These are phyloP conservation scores for Carabus problematicus DNA, from an alignment of 2,888 invertebrate species.

Conservation along the genomic window DNA sequence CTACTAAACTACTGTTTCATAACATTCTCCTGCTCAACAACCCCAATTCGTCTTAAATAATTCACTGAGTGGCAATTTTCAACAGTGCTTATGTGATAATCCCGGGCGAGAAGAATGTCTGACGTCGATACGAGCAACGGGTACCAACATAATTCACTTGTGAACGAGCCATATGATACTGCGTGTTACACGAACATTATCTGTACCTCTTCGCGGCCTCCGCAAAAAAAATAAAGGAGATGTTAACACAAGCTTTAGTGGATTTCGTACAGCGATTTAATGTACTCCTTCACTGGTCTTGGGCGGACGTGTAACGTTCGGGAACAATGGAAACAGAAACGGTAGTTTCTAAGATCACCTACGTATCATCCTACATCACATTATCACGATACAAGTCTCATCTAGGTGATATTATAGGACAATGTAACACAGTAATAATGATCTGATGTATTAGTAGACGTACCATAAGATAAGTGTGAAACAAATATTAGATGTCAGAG, in stretches of 20 bases:
- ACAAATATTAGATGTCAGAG: too few relatives aligned
- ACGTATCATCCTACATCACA: neutral
- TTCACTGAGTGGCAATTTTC: conserved; percentile 6
- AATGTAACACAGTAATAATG: too few relatives aligned
- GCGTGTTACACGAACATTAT: conserved; percentile 31
- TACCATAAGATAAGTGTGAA: too few relatives aligned
- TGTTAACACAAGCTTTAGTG: conserved; percentile 37
- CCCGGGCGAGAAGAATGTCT: conserved; percentile 5
- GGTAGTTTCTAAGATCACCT: neutral
- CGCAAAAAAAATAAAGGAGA: conserved; percentile 28
- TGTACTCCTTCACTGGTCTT: conserved; percentile 16
- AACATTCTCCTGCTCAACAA: too few relatives aligned
- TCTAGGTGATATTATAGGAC: too few relatives aligned
- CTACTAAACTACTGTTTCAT: too few relatives aligned
- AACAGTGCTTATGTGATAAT: conserved; percentile 6
- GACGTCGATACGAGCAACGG: too few relatives aligned
- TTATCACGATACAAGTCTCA: too few relatives aligned
- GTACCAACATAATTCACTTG: conserved; percentile 15
- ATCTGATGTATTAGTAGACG: too few relatives aligned
- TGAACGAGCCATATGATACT: conserved; percentile 23
- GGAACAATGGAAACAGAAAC: conserved; percentile 17
- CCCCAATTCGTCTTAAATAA: conserved; percentile 1
- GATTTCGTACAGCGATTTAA: conserved; percentile 35
- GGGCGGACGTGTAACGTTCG: conserved; percentile 4
- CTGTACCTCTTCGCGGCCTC: conserved; percentile 20